phyloP scores from a whole-genome alignment of 92 coral and sea anemone genomes.

The Meandrina meandrites region DNA sequence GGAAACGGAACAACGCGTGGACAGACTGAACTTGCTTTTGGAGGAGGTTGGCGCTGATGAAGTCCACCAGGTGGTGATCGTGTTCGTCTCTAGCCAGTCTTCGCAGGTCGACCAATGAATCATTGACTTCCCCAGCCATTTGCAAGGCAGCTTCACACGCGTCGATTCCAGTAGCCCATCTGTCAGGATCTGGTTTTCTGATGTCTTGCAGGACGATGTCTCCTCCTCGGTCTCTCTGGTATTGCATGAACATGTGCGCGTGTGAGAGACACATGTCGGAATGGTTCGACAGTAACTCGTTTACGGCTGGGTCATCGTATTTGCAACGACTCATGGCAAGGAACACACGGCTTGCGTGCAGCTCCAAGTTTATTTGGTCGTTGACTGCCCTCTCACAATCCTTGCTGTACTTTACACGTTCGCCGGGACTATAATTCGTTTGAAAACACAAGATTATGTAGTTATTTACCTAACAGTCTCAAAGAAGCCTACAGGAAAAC shows the following conservation, averaged over 20 bases:
- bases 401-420: background rate
- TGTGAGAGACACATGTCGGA: background rate
- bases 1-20: background rate
- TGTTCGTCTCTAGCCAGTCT: background rate
- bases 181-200: background rate
- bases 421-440: background rate
- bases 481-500: no score
- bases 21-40: background rate
- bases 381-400: background rate
- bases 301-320: background rate
- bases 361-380: conserved; percentile 5
- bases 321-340: background rate
- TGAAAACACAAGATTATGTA: background rate
- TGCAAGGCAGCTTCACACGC: background rate
- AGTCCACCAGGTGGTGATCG: background rate
- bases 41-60: background rate
- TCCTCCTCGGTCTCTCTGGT: conserved; percentile 2
- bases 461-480: background rate
- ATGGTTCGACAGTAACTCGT: background rate
- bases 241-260: background rate
- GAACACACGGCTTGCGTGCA: background rate
- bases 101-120: background rate
- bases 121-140: background rate
- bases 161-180: background rate
- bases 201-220: background rate